Percentiles rank a stretch among this genome's conserved stretches.
phyloP scores from a whole-genome alignment of 2,888 invertebrate genomes.

The Synanthedon formicaeformis region DNA sequence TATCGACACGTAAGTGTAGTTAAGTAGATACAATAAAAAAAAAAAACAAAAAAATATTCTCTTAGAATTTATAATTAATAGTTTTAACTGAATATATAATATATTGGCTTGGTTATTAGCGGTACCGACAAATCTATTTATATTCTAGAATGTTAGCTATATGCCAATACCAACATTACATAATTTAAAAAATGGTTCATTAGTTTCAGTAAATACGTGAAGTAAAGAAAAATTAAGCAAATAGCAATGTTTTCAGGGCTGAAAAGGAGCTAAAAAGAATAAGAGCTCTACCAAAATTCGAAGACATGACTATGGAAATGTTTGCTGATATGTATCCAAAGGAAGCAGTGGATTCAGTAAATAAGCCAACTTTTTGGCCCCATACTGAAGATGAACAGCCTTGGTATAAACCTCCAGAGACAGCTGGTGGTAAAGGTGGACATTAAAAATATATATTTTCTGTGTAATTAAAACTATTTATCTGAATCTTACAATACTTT shows the following conservation, averaged over 20 bases:
- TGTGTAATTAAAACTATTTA: too few species aligned
- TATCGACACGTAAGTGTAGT: constrained; percentile 27
- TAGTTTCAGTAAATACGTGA: too few species aligned
- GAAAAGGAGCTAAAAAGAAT: constrained; percentile 32
- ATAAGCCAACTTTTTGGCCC: constrained; percentile 50
- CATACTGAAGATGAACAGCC: constrained; percentile 46
- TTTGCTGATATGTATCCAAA: constrained; percentile 33
- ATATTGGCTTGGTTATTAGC: too few species aligned
- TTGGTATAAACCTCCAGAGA: constrained; percentile 24
- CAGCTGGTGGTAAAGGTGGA: constrained; percentile 11
- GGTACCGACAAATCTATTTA: too few species aligned
- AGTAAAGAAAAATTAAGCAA: too few species aligned
- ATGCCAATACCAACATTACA: too few species aligned
- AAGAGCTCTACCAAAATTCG: constrained; percentile 38
- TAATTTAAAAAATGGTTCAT: too few species aligned
- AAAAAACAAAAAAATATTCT: too few species aligned
- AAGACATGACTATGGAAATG: constrained; percentile 53
- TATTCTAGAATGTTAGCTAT: too few species aligned
- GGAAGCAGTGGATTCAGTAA: constrained; percentile 33
- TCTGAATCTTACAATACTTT: too few species aligned
- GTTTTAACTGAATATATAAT: too few species aligned
- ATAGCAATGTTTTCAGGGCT: constrained; percentile 20
- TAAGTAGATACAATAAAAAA: not conserved
- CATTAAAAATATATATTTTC: not conserved
- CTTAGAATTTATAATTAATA: too few species aligned